Base-by-base conservation (phyloP, 2,797 vertebrate genomes). In the Nyctalus aviator region DNA sequence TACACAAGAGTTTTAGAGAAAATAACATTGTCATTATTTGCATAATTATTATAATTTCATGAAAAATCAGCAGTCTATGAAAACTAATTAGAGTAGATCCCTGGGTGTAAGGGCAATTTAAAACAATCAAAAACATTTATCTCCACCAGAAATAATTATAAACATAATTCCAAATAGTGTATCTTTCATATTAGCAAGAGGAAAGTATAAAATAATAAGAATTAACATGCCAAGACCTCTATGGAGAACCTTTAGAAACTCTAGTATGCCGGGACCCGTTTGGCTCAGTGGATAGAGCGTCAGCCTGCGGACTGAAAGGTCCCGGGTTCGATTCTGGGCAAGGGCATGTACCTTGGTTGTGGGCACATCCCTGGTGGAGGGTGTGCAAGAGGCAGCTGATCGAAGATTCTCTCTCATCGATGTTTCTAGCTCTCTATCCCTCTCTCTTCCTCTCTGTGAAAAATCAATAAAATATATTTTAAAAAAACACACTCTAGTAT, bases 111-210 rank as follows among this genome's bases (percentile, higher is more conserved):
- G 46, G 23, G 57, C 75, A 66, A 25, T 66, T 72, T 84, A 72
- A 72, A 88, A 25, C 23, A 55, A 86, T 85, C 66, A 86, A 73
- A 27, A 81, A 25, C 9, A 25, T 73, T 55, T 66, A 53, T 69
- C 55, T 64, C 64, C 53, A 64, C 20, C 41, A 71, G 66, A 71
- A 82, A 82, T 82, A 88, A 81, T 27, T 32, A 50, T n/a, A 75
- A 84, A 66, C 35, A 84, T 53, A 76, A 84, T 84, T 41, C n/a
- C 32, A 91, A 75, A 64, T 76, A 55, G 53, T 55, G 27, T 30
- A 66, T 91, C 57, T 66, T 83, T 44, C 57, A 32, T 84, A 66
- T 91, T 84, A 84, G 14, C 57, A 84, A 76, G 27, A 84, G 44
- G 14, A 53, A 75, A 66, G 35, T 62, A 66, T 44, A 44, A 66